Percentiles rank a stretch among this genome's conserved stretches.
Conservation (phyloP, 2,797 vertebrate species). For the Melanotaenia maccullochi region DNA sequence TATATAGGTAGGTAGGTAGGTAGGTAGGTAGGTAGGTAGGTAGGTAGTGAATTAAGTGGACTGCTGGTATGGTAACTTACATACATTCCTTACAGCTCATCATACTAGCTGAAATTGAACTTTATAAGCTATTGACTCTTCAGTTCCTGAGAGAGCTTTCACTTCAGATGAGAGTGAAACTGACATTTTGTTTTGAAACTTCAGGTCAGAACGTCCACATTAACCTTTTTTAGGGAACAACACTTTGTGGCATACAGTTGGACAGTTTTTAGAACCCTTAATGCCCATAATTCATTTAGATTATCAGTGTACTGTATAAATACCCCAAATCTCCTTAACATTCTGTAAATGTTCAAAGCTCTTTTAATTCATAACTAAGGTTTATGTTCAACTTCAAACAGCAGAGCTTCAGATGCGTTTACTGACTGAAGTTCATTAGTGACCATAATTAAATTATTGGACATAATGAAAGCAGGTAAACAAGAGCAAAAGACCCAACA, state of each 20-base stretch:
- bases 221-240: neutral
- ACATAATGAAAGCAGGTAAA: neutral
- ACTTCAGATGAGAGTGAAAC: neutral
- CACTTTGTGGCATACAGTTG: too few species aligned
- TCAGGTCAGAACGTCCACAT: neutral
- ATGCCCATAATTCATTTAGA: too few species aligned
- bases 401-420: neutral
- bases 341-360: too few species aligned
- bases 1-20: too few species aligned
- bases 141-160: neutral
- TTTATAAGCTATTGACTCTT: neutral
- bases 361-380: neutral
- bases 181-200: constrained; percentile 1
- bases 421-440: neutral
- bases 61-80: too few species aligned
- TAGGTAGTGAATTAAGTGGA: too few species aligned
- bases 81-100: neutral
- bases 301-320: too few species aligned
- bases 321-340: neutral
- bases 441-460: neutral
- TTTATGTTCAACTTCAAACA: neutral
- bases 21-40: too few species aligned
- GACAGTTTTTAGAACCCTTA: too few species aligned
- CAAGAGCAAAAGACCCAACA: neutral
- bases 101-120: neutral